A percentile compares a stretch with the other conserved stretches of the same genome.
These are phyloP conservation scores for Ceratina calcarata DNA, from an alignment of 1,140 invertebrate species.

Conservation along the genomic window DNA sequence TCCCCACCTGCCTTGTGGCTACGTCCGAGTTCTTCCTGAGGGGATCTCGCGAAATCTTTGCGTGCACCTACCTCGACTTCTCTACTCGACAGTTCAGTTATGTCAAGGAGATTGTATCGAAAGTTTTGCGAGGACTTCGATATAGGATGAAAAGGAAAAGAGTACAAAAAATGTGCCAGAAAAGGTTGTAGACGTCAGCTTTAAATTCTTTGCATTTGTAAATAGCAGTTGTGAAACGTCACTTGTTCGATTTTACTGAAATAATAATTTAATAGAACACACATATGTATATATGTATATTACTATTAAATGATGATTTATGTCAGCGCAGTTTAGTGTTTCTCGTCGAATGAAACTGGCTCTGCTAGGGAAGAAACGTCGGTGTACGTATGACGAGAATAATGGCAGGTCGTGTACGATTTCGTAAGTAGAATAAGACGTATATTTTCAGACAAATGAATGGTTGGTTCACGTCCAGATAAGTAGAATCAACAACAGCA, in stretches of 20 bases:
- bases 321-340: too few species aligned
- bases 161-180: background rate
- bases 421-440: constrained; percentile 11
- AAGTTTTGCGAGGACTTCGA: constrained; percentile 58
- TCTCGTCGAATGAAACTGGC: background rate
- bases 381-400: background rate
- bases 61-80: background rate
- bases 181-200: too few species aligned
- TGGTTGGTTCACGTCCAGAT: background rate
- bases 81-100: background rate
- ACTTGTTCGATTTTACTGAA: background rate
- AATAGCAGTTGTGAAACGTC: too few species aligned
- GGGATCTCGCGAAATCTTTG: constrained; percentile 6
- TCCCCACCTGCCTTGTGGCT: background rate
- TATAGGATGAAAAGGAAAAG: constrained; percentile 20
- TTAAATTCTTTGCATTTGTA: too few species aligned
- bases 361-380: background rate
- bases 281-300: too few species aligned
- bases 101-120: constrained; percentile 2
- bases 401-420: background rate
- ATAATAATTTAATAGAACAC: too few species aligned
- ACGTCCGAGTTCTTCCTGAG: constrained; percentile 54
- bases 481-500: constrained; percentile 8
- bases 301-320: too few species aligned
- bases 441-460: constrained; percentile 14